Evolutionary conservation across 2,888 invertebrate genomes (phyloP).

Genomic region (Catocala fraxini): DNA sequence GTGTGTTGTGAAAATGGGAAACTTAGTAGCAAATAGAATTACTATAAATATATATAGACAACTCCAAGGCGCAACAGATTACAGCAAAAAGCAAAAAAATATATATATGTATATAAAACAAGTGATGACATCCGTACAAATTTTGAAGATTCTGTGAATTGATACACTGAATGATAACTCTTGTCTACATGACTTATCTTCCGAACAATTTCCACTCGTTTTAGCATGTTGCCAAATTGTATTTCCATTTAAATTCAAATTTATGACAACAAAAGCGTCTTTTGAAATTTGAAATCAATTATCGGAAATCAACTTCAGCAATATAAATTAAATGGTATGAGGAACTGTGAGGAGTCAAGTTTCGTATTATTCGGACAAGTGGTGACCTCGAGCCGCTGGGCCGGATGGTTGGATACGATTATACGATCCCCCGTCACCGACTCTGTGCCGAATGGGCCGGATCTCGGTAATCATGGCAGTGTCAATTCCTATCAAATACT

Average conservation of each 20-base stretch:
- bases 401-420: slow-evolving; percentile 62
- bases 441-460: slow-evolving; percentile 49
- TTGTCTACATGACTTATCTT: no score
- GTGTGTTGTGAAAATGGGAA: no score
- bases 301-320: slow-evolving; percentile 19
- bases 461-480: slow-evolving; percentile 58
- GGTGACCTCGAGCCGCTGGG: slow-evolving; percentile 34
- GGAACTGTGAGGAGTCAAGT: slow-evolving; percentile 18
- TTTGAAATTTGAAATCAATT: slow-evolving; percentile 24
- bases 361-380: slow-evolving; percentile 25
- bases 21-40: no score
- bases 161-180: no score
- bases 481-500: slow-evolving; percentile 52
- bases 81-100: no score
- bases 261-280: slow-evolving; percentile 1
- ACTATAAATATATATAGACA: no score
- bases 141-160: no score
- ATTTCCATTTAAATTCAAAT: neutral
- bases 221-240: no score
- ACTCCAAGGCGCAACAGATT: no score
- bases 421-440: slow-evolving; percentile 58
- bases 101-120: no score
- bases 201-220: no score
- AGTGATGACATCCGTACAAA: no score
- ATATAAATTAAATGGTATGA: slow-evolving; percentile 22